Evolutionary conservation across 2,797 vertebrate genomes (phyloP), one percentile per base, ranked within the genome.

Genomic region (Threskiornis aethiopicus): DNA sequence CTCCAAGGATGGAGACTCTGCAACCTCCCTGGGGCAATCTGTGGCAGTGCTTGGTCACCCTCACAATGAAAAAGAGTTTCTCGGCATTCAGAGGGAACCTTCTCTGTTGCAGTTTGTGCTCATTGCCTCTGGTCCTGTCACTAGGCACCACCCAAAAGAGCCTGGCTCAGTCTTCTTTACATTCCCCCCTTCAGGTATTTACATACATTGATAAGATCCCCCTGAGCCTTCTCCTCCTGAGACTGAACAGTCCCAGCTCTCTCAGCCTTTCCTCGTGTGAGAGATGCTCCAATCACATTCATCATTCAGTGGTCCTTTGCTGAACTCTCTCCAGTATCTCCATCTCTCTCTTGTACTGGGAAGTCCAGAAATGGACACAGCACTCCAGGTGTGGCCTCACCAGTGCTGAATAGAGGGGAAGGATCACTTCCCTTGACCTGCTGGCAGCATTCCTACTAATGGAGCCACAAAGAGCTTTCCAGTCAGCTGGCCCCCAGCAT

Each of bases 71-170:
- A 51, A 87, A 55, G 7, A 7, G 17, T 41, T 71, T 49, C 31
- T 9, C 35, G 51, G 39, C 0, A 0, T 52, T 42, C 37, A n/a
- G 46, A 79, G 13, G 17, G 33, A 79, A 33, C 13, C 11, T 59
- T 3, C 65, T 44, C 2, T 31, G 16, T 25, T 67, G 59, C 73
- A 31, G 20, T 14, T 79, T 46, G 37, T 66, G 52, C 13, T 41
- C 52, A 24, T 5, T n/a, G 22, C 41, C 47, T 65, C n/a, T 84
- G 58, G 19, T 41, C 35, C 39, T 42, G 13, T 12, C 71, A 46
- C 37, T 35, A 44, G n/a, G 46, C 11, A 26, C 9, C 19, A 2
- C 21, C 10, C 58, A 49, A 25, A 49, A 66, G n/a, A 66, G 44
- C 19, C 59, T 52, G 37, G 10, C 28, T 52, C 46, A 4, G 35